These are phyloP conservation scores for Botia almorhae DNA, from an alignment of 2,797 vertebrate species.

Conservation along the genomic window DNA sequence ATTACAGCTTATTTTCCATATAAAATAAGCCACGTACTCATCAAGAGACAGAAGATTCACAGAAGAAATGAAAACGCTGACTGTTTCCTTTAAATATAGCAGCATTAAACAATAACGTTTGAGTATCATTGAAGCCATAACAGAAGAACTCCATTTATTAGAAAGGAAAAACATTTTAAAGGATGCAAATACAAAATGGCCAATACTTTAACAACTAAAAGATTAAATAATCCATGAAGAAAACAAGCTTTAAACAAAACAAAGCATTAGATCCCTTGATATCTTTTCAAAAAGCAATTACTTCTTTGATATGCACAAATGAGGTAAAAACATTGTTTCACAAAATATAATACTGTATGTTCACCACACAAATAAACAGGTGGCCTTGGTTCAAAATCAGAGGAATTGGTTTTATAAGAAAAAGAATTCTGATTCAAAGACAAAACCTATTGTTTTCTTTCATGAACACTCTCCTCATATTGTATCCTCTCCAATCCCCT, in stretches of 20 bases:
- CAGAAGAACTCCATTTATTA: constrained; percentile 78
- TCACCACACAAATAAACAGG: constrained; percentile 75
- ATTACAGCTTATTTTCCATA: constrained; percentile 37
- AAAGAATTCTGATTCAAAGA: constrained; percentile 53
- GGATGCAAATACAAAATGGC: constrained; percentile 80
- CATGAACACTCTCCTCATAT: constrained; percentile 24
- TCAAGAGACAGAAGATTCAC: constrained; percentile 4
- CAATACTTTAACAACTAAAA: constrained; percentile 73
- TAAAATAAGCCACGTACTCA: constrained; percentile 26
- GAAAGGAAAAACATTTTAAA: constrained; percentile 64
- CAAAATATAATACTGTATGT: constrained; percentile 72
- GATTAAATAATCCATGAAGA: constrained; percentile 69
- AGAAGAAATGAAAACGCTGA: not conserved
- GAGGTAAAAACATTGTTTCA: constrained; percentile 80
- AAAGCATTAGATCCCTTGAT: constrained; percentile 63
- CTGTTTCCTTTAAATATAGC: constrained; percentile 23
- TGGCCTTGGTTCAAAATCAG: constrained; percentile 72
- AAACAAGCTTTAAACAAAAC: constrained; percentile 60
- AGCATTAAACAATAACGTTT: constrained; percentile 7
- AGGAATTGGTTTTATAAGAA: constrained; percentile 44
- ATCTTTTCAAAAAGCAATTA: constrained; percentile 65
- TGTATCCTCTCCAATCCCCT: constrained; percentile 45
- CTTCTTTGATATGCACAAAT: constrained; percentile 78
- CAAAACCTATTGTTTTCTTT: constrained; percentile 33
- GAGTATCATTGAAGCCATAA: constrained; percentile 10